Base-by-base conservation (phyloP, 2,888 invertebrate species). In the Psylliodes chrysocephalus region DNA sequence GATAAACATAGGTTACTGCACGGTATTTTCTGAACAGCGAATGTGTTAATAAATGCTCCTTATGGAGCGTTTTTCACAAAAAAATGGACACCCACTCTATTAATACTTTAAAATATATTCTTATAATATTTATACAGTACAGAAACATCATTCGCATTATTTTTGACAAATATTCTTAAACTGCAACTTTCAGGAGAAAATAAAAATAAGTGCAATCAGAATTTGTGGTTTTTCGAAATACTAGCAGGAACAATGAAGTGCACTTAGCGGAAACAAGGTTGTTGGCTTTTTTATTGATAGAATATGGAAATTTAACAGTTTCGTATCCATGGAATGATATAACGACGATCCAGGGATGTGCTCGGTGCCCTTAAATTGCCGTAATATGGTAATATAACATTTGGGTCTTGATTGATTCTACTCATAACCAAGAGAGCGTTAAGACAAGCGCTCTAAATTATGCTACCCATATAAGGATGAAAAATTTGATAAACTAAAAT, bases 241-340 rank as follows among this genome's bases (percentile, higher is more conserved):
- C 14, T 49, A 28, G 28, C 14, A 49, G 30, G 28, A 49, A 49
- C 49, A 49, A 49, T 49, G 49, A 49, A 49, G 49, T 49, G 49
- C 49, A 49, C 49, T 49, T 49, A 49, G 49, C 12, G 49, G 49
- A 49, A 49, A 49, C 49, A 49, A 49, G 49, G 49, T 49, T 49
- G 49, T 49, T 28, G 49, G 8, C 49, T 49, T 49, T 49, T 49
- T 49, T 49, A 49, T 49, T 12, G 49, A 30, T 7, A 15, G 28
- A 49, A 49, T 49, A 49, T 49, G 49, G 49, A 49, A 49, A 49
- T 49, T 49, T 49, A 15, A 19, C 6, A 49, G 15, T 49, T 30
- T 49, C 49, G 14, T 15, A 49, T 12, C 49, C 49, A 15, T 28
- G 15, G 14, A 28, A 49, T 49, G 49, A 49, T 49, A 49, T 28